These are phyloP conservation scores for Picathartes gymnocephalus DNA, from an alignment of 2,113 vertebrate species.

Conservation along the genomic window DNA sequence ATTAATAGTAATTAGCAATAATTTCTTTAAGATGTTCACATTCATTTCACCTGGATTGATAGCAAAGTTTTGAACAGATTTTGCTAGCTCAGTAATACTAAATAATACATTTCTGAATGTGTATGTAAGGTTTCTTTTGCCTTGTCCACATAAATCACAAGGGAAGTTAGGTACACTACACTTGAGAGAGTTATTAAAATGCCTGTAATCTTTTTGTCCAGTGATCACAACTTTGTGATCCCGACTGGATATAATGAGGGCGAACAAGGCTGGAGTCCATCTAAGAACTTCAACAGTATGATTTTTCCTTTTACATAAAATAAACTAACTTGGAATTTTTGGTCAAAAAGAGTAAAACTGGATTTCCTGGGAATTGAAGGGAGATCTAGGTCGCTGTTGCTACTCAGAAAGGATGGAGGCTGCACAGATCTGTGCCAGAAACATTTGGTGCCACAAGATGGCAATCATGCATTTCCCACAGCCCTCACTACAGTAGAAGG, in stretches of 20 bases:
- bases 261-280: neutral
- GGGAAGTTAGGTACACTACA: neutral
- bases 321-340: neutral
- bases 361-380: neutral
- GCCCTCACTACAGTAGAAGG: neutral
- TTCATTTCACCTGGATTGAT: neutral
- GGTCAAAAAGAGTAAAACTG: neutral
- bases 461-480: conserved; percentile 21
- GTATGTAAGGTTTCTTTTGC: neutral
- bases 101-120: neutral
- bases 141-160: neutral
- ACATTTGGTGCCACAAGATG: conserved; percentile 42
- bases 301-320: neutral
- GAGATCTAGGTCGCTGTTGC: neutral
- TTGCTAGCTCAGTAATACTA: neutral
- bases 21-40: neutral
- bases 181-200: neutral
- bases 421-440: neutral
- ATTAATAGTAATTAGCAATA: neutral
- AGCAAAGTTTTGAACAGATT: neutral
- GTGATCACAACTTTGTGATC: neutral
- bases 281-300: neutral
- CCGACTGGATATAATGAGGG: neutral
- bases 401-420: neutral
- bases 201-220: neutral